A percentile compares a stretch with the other conserved stretches of the same genome.
phyloP scores from a whole-genome alignment of 2,888 invertebrate genomes.

The Plemyria rubiginata region DNA sequence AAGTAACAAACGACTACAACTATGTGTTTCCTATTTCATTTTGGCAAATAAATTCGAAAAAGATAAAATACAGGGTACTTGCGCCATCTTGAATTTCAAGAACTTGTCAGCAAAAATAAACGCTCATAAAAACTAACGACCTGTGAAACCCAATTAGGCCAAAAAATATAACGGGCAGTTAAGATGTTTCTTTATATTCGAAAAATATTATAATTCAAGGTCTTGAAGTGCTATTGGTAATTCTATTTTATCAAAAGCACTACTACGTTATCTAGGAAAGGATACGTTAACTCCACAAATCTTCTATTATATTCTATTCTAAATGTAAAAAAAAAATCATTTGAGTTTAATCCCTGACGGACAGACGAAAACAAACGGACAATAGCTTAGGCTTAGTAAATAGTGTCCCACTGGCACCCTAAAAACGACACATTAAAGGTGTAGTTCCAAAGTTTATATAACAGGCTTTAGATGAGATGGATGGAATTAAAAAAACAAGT shows the following conservation, averaged over 20 bases:
- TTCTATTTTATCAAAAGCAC: no score
- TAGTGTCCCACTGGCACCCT: background rate
- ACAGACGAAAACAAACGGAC: background rate
- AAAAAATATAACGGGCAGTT: constrained; percentile 27
- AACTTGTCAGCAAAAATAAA: constrained; percentile 29
- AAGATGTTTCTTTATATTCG: constrained; percentile 30
- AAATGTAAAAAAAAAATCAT: no score
- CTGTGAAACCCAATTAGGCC: constrained; percentile 36
- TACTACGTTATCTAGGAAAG: no score
- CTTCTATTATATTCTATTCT: no score
- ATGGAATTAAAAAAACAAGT: constrained; percentile 68
- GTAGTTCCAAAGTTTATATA: background rate
- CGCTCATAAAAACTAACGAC: constrained; percentile 38
- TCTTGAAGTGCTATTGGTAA: constrained; percentile 32
- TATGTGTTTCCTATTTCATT: no score
- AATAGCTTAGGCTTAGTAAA: background rate
- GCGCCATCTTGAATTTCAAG: constrained; percentile 17
- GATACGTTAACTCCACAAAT: no score
- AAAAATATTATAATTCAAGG: constrained; percentile 35
- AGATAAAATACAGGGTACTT: constrained; percentile 4
- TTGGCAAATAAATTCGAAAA: constrained; percentile 13
- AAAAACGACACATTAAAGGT: background rate
- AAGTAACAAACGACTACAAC: no score
- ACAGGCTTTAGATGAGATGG: constrained; percentile 39
- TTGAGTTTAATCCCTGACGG: background rate